Evolutionary conservation across 1,140 invertebrate species (phyloP), one percentile per base, ranked within the genome.

Genomic region (Campoletis sonorensis): DNA sequence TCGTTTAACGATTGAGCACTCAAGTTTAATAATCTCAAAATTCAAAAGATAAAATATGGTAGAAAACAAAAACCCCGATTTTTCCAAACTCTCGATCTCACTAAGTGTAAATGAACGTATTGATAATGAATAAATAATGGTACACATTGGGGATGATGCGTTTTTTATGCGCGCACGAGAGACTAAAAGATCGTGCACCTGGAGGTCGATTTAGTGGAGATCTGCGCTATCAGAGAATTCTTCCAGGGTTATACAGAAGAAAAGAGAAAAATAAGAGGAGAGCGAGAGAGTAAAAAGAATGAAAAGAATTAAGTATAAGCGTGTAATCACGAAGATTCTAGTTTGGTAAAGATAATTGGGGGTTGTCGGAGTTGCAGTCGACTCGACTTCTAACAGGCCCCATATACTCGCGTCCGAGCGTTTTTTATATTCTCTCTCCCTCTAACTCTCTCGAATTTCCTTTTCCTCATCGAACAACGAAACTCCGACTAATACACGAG

Each of bases 321-420:
- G 80, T 87, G 86, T 87, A 91, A 92, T 91, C 89, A 90, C 81
- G 87, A 83, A 86, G 88, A 90, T 91, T 90, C 89, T 90, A 91
- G 90, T 91, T 91, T 89, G 86, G 88, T 87, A 86, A 88, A 89
- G 88, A 89, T 92, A 92, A 91, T 92, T 90, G 86, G 79, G 16
- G 89, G 89, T 90, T 92, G 90, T 90, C 86, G 81, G 82, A 83
- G 83, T 82, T 79, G 64, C 80, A 82, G 67, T 70, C 67, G 67
- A 70, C 67, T 79, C 84, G 79, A 70, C 70, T 79, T 80, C 77
- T 73, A 77, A 67, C 37, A 80, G 80, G 84, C 81, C 79, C 71
- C 54, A 67, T 45, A 73, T 77, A 79, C 61, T 58, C 77, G 21
- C 77, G 21, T 23, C 33, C 54, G 33, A 26, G 37, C 33, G 5